These are phyloP conservation scores for Palaemon carinicauda DNA, from an alignment of 1,140 invertebrate species.

Conservation along the genomic window DNA sequence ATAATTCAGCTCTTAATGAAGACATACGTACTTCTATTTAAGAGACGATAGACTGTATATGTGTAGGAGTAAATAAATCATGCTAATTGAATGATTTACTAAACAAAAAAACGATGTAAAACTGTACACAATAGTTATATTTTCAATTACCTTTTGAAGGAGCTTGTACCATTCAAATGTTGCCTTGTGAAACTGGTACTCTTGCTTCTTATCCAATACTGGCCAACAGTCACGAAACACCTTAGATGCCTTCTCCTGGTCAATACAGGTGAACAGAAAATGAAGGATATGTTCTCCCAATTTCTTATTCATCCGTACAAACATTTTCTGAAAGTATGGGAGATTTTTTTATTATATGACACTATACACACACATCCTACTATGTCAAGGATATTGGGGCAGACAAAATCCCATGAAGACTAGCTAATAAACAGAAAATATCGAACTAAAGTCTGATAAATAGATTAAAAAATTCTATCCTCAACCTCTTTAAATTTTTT, in stretches of 20 bases:
- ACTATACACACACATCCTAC: neutral
- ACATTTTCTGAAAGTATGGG: conserved; percentile 31
- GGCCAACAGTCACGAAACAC: conserved; percentile 54
- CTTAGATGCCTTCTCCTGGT: conserved; percentile 29
- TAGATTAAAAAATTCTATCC: too few relatives aligned
- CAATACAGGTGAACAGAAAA: conserved; percentile 37
- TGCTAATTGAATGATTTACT: too few relatives aligned
- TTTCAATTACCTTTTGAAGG: conserved; percentile 29
- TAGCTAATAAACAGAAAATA: too few relatives aligned
- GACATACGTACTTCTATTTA: too few relatives aligned
- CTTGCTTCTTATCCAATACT: conserved; percentile 38
- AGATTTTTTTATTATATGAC: neutral
- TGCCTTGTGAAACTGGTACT: conserved; percentile 48
- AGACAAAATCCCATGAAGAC: neutral
- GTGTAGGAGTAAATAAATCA: too few relatives aligned
- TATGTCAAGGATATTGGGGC: neutral
- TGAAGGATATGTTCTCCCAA: conserved; percentile 47
- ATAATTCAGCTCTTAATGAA: too few relatives aligned
- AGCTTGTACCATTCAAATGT: conserved; percentile 55
- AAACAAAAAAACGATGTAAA: too few relatives aligned
- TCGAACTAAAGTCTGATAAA: too few relatives aligned
- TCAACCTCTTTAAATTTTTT: too few relatives aligned
- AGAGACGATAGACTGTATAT: too few relatives aligned
- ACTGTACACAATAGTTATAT: too few relatives aligned
- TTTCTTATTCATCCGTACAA: conserved; percentile 38